phyloP scores from a whole-genome alignment of 2,797 vertebrate species.

The Thripadectes ignobilis region DNA sequence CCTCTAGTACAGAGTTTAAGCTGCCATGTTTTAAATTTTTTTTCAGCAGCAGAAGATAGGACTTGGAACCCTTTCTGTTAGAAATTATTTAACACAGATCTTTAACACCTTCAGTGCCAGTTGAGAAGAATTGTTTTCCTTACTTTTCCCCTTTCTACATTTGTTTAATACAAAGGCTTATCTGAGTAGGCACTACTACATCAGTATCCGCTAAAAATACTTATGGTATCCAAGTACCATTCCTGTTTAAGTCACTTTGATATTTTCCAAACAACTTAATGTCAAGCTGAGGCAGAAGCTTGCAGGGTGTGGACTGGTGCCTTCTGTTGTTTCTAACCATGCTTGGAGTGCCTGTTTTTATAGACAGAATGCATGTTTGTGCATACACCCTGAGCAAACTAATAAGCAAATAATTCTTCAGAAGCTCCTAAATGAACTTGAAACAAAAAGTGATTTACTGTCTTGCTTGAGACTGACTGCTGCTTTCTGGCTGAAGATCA shows the following conservation, averaged over 20 bases:
- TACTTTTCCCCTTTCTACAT: not conserved
- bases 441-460: not conserved
- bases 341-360: not conserved
- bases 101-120: not conserved
- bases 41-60: not conserved
- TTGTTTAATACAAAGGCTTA: not conserved
- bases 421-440: constrained; percentile 11
- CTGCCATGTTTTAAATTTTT: not conserved
- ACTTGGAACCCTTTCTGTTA: not conserved
- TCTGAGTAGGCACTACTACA: not conserved
- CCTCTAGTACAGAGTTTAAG: not conserved
- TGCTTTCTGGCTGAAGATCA: not conserved
- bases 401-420: not conserved
- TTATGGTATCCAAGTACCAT: not conserved
- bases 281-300: constrained; percentile 1
- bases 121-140: not conserved
- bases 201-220: not conserved
- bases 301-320: not conserved
- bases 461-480: not conserved
- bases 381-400: not conserved
- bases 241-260: not conserved
- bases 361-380: not conserved
- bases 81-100: not conserved
- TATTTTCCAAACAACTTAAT: not conserved
- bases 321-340: not conserved